phyloP scores from a whole-genome alignment of 2,888 invertebrate species.

The Phania funesta region DNA sequence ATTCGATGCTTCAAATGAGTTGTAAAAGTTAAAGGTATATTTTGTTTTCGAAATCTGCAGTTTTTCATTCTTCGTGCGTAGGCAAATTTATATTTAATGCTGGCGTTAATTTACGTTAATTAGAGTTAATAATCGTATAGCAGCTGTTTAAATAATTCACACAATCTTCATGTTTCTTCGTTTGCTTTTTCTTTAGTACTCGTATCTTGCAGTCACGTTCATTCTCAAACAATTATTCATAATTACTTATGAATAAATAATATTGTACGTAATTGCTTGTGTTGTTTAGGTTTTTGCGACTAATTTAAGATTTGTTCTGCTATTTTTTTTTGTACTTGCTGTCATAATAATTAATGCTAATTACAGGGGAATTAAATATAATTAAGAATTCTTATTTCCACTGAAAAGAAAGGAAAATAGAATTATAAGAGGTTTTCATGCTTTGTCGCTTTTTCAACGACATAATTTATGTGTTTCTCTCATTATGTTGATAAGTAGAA shows the following conservation, averaged over 20 bases:
- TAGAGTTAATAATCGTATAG: conserved; percentile 28
- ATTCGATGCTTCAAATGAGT: too few species aligned
- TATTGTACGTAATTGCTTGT: conserved; percentile 19
- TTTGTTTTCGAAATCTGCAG: too few species aligned
- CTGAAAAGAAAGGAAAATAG: background rate
- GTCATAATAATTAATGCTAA: conserved; percentile 36
- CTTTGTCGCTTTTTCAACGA: conserved; percentile 9
- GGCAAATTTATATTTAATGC: background rate
- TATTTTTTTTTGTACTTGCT: background rate
- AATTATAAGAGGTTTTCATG: conserved; percentile 26
- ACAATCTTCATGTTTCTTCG: too few species aligned
- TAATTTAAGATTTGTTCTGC: conserved; percentile 40
- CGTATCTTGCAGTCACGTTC: background rate
- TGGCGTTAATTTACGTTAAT: conserved; percentile 30
- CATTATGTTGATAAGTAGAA: background rate
- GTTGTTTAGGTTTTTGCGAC: conserved; percentile 20
- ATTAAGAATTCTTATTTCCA: conserved; percentile 37
- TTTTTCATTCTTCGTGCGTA: too few species aligned
- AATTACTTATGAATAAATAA: conserved; percentile 26
- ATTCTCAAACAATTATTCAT: conserved; percentile 25
- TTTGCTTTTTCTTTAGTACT: too few species aligned
- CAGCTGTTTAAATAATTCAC: background rate
- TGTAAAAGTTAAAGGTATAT: too few species aligned
- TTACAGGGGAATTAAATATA: conserved; percentile 39
- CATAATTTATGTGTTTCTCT: background rate